Percentiles rank a stretch among this genome's conserved stretches.
Evolutionary conservation across 2,888 invertebrate species (phyloP).

Genomic region (Gisinianus flammeolus): DNA sequence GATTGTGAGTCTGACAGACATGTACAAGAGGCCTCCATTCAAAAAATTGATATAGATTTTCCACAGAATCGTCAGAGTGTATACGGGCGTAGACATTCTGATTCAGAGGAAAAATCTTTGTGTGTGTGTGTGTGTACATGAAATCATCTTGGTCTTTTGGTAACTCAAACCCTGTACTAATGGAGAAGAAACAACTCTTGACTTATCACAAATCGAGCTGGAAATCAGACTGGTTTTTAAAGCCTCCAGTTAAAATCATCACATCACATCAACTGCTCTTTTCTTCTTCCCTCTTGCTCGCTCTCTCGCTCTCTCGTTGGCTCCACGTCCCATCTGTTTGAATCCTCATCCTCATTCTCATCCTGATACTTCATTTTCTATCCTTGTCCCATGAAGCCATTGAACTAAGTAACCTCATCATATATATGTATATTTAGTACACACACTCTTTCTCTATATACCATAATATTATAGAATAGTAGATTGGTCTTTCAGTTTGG

Average conservation of each 20-base stretch:
- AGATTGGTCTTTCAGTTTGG: too few species aligned
- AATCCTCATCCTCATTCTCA: slow-evolving; percentile 3
- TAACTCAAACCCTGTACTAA: too few species aligned
- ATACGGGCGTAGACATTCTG: too few species aligned
- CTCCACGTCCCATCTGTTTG: slow-evolving; percentile 41
- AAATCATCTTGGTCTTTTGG: too few species aligned
- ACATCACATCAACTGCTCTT: slow-evolving; percentile 35
- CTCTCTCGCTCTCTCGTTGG: not conserved
- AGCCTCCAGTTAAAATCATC: slow-evolving; percentile 51
- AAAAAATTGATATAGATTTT: not conserved
- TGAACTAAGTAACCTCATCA: slow-evolving; percentile 1
- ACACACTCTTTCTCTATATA: too few species aligned
- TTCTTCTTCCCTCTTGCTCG: not conserved
- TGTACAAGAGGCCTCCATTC: not conserved
- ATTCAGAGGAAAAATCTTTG: too few species aligned
- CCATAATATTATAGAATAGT: too few species aligned
- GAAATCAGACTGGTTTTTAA: slow-evolving; percentile 51
- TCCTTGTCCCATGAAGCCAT: slow-evolving; percentile 19
- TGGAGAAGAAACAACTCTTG: slow-evolving; percentile 26
- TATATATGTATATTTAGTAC: too few species aligned
- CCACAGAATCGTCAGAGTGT: too few species aligned
- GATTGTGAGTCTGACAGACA: not conserved
- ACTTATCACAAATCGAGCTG: slow-evolving; percentile 38
- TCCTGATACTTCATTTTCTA: not conserved
- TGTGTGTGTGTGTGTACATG: too few species aligned